Conservation (phyloP, 2,888 invertebrate genomes). For the Drosophila eohydei region DNA sequence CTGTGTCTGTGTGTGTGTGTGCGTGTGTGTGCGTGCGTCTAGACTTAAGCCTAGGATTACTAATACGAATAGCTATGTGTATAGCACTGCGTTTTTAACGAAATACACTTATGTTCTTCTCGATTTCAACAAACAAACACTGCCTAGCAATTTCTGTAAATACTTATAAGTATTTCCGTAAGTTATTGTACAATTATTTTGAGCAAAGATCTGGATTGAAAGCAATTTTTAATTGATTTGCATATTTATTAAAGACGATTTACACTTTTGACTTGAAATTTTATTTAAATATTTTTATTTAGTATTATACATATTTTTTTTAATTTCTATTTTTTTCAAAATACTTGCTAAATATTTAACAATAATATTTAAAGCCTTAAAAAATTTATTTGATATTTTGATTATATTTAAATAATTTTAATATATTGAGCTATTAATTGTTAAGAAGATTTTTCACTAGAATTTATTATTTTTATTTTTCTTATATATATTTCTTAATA, state of each 20-base stretch:
- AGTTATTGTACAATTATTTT: not conserved
- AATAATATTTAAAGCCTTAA: too few relatives aligned
- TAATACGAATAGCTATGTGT: constrained; percentile 42
- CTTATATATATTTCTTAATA: too few relatives aligned
- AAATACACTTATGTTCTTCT: not conserved
- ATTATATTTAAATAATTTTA: too few relatives aligned
- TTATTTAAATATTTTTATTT: not conserved
- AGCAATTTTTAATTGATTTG: not conserved
- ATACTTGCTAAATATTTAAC: too few relatives aligned
- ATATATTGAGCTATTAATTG: too few relatives aligned
- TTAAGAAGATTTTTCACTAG: too few relatives aligned
- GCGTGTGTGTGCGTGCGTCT: constrained; percentile 38
- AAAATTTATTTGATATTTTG: too few relatives aligned
- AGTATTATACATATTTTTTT: too few relatives aligned
- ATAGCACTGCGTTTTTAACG: constrained; percentile 33
- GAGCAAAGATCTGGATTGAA: too few relatives aligned
- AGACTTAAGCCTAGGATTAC: constrained; percentile 35
- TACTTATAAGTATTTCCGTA: constrained; percentile 15
- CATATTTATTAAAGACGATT: not conserved
- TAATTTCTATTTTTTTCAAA: not conserved
- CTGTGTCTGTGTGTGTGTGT: not conserved
- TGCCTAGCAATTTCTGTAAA: constrained; percentile 44
- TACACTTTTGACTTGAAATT: not conserved
- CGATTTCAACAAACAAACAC: constrained; percentile 15
- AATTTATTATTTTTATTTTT: too few relatives aligned